phyloP scores from a whole-genome alignment of 2,888 invertebrate genomes.

The Cecidostiba fungosa region DNA sequence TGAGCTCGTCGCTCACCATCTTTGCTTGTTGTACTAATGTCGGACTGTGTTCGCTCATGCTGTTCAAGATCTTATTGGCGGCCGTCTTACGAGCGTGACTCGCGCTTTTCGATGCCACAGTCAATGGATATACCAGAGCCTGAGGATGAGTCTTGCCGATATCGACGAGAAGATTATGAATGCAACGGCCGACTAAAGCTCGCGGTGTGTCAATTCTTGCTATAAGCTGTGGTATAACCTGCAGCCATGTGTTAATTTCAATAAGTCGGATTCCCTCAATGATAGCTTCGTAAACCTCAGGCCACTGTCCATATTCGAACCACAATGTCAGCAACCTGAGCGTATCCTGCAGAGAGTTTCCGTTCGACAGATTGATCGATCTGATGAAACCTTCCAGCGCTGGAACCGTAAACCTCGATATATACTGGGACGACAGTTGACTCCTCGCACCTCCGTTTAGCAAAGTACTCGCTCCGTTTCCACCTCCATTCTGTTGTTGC shows the following conservation, averaged over 20 bases:
- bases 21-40: conserved; percentile 96
- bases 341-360: conserved; percentile 97
- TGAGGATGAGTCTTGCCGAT: conserved; percentile 99
- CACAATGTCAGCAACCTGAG: conserved; percentile 96
- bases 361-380: conserved; percentile 95
- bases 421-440: conserved; percentile 81
- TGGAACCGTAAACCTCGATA: conserved; percentile 92
- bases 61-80: conserved; percentile 96
- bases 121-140: conserved; percentile 97
- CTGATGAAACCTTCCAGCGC: conserved; percentile 98
- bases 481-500: conserved; percentile 27
- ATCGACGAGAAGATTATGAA: conserved; percentile 96
- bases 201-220: conserved; percentile 98
- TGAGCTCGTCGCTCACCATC: conserved; percentile 97
- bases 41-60: conserved; percentile 97
- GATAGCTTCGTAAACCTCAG: conserved; percentile 96
- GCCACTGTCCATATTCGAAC: conserved; percentile 98
- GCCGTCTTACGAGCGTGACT: conserved; percentile 92
- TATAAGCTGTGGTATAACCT: conserved; percentile 99
- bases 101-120: conserved; percentile 97
- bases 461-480: background rate
- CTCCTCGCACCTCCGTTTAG: conserved; percentile 30
- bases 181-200: conserved; percentile 92
- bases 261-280: conserved; percentile 95
- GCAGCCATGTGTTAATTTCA: conserved; percentile 99